Evolutionary conservation across 2,797 vertebrate species (phyloP), one percentile per base, ranked within the genome.

Genomic region (Pagetopsis macropterus): DNA sequence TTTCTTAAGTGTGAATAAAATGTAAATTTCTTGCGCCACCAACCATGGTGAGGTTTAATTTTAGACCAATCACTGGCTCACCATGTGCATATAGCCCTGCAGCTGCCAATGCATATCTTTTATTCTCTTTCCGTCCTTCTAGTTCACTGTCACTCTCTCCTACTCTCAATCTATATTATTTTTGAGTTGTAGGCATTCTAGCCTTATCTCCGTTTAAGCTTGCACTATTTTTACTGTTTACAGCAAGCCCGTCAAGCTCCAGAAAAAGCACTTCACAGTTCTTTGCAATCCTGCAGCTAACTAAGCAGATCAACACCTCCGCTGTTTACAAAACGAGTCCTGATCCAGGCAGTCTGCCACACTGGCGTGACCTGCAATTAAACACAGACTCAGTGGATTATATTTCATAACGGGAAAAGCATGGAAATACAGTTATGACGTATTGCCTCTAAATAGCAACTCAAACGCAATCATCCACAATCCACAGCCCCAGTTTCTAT

Each of bases 11-110:
- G 84, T 78, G 84, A 80, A 84, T 82, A 84, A 87, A 86, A 87
- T 81, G 62, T 46, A 65, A 46, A 72, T 84, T 87, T 84, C 75
- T 79, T 76, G 69, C 65, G 78, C 73, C 84, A 72, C 78, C 78
- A 60, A 85, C 76, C 76, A 79, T 66, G 72, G 76, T 74, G 76
- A 81, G 77, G 81, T 90, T 87, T 89, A 87, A 90, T 89, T 92
- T 92, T 85, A 89, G 86, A 83, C 82, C 78, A 78, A 75, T 88
- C 82, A 72, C 43, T 45, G 40, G 52, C 80, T 87, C 86, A 49
- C 79, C 74, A 81, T 81, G 83, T 79, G 71, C 56, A 37, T 81
- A 82, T 78, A 79, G 71, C 77, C 79, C 83, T 78, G 75, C 87
- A 87, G 82, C 85, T 84, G 78, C 74, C 82, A 84, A 87, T 85